Conservation (phyloP, 2,113 vertebrate species). For the crab-eating macaque (Macaca fascicularis) region T2T-MFA8v1.1 NC_088380.1:81691501-81692000, state of each 20-base stretch:
- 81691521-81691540: background rate
- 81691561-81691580: background rate
- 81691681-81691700: slow-evolving; percentile 6
- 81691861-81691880: background rate
- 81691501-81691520: background rate
- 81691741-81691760: background rate
- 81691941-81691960: background rate
- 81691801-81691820: background rate
- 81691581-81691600: slow-evolving; percentile 28
- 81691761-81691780: background rate
- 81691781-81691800: background rate
- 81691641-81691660: background rate
- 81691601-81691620: background rate
- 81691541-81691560: background rate
- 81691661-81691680: background rate
- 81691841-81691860: background rate
- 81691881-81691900: background rate
- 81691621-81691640: background rate
- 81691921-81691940: background rate
- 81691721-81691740: background rate
- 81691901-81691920: background rate
- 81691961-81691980: background rate
- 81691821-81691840: background rate
- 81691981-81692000: background rate
- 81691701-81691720: slow-evolving; percentile 6